These are phyloP conservation scores for Thecocarcelia acutangulata DNA, from an alignment of 2,888 invertebrate genomes.

Conservation along the genomic window DNA sequence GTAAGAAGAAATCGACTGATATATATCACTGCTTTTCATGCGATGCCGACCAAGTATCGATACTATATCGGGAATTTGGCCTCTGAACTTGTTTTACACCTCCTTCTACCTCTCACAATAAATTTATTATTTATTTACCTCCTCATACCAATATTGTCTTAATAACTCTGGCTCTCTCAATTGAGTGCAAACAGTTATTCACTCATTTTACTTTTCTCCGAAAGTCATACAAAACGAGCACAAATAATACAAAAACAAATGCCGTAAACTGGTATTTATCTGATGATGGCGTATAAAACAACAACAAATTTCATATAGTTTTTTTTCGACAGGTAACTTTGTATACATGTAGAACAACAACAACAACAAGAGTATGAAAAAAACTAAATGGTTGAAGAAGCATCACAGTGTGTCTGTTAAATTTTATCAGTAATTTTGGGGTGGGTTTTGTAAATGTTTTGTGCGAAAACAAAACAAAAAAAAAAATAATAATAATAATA, in stretches of 20 bases:
- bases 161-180: neutral
- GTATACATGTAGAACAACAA: conserved; percentile 30
- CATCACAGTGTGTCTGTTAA: conserved; percentile 10
- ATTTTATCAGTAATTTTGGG: conserved; percentile 37
- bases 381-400: conserved; percentile 1
- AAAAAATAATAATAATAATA: too few relatives aligned
- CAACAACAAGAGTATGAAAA: neutral
- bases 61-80: too few relatives aligned
- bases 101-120: neutral
- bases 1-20: too few relatives aligned
- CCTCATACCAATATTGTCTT: neutral
- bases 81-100: too few relatives aligned
- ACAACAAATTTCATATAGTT: conserved; percentile 15
- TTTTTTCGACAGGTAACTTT: conserved; percentile 55
- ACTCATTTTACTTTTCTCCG: conserved; percentile 8
- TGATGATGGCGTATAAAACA: conserved; percentile 65
- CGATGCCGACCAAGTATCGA: too few relatives aligned
- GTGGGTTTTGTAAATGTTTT: conserved; percentile 42
- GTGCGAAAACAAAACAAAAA: neutral
- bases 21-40: too few relatives aligned
- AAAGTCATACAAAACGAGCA: neutral
- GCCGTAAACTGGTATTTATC: conserved; percentile 64
- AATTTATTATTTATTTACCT: neutral
- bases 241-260: conserved; percentile 18
- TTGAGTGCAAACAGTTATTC: conserved; percentile 11